A percentile compares a stretch with the other conserved stretches of the same genome.
These are phyloP conservation scores for Calyptomena viridis DNA, from an alignment of 2,113 vertebrate genomes.

Conservation along the genomic window DNA sequence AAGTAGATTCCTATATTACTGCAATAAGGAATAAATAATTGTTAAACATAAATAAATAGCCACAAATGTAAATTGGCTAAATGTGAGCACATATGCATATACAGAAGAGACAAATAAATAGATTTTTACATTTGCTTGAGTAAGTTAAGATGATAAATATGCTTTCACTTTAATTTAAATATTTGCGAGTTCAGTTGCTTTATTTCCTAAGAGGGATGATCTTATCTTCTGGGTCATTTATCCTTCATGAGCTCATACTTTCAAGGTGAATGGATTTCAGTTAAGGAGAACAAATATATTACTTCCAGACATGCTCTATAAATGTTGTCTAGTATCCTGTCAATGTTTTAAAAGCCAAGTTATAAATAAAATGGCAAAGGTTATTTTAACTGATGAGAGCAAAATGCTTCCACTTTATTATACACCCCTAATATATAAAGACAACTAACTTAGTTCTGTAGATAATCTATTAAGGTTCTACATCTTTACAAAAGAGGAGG, in stretches of 20 bases:
- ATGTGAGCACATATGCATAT: not conserved
- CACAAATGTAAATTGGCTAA: not conserved
- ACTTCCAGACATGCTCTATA: constrained; percentile 50
- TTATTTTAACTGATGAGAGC: constrained; percentile 33
- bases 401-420: constrained; percentile 50
- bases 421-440: not conserved
- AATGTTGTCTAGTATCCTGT: constrained; percentile 30
- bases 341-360: constrained; percentile 46
- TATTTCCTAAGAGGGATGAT: constrained; percentile 26
- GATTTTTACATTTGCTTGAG: not conserved
- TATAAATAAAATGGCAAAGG: constrained; percentile 66
- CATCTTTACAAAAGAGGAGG: not conserved
- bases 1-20: not conserved
- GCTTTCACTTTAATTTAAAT: constrained; percentile 1
- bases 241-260: constrained; percentile 58
- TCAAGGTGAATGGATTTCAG: constrained; percentile 64
- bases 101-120: not conserved
- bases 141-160: not conserved
- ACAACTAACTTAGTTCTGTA: not conserved
- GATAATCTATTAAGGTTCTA: not conserved
- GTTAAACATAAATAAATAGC: not conserved
- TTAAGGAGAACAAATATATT: constrained; percentile 61
- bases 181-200: not conserved
- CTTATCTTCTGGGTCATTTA: constrained; percentile 53
- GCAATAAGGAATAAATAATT: not conserved